phyloP scores from a whole-genome alignment of 2,113 vertebrate genomes.

The Clarias magur region DNA sequence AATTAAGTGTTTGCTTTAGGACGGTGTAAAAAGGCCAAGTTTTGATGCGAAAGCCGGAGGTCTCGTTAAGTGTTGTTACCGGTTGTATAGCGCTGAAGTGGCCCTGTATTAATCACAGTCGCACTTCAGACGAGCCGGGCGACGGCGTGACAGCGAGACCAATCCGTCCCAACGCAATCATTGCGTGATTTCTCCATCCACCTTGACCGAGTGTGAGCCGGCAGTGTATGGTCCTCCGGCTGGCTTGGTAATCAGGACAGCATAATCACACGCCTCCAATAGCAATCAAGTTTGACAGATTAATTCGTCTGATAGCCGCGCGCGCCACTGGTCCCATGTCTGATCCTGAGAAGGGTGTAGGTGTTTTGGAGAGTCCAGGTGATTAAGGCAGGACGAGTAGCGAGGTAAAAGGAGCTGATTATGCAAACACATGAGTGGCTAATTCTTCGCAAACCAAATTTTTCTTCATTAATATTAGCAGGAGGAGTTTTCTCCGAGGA shows the following conservation, averaged over 20 bases:
- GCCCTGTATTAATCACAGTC: slow-evolving; percentile 78
- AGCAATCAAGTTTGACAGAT: slow-evolving; percentile 77
- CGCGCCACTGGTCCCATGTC: slow-evolving; percentile 68
- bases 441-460: slow-evolving; percentile 69
- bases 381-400: slow-evolving; percentile 75
- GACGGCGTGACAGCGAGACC: slow-evolving; percentile 67
- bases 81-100: slow-evolving; percentile 68
- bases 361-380: slow-evolving; percentile 80
- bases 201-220: slow-evolving; percentile 69
- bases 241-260: slow-evolving; percentile 77
- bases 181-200: slow-evolving; percentile 75
- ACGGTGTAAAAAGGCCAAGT: slow-evolving; percentile 36
- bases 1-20: slow-evolving; percentile 59
- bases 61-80: slow-evolving; percentile 54
- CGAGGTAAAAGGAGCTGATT: slow-evolving; percentile 72
- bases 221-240: slow-evolving; percentile 71
- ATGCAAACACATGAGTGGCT: slow-evolving; percentile 78
- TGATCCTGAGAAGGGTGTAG: slow-evolving; percentile 79
- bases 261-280: slow-evolving; percentile 77
- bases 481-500: slow-evolving; percentile 43
- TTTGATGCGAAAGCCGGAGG: slow-evolving; percentile 55
- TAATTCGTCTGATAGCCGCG: slow-evolving; percentile 73
- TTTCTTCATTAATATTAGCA: slow-evolving; percentile 68
- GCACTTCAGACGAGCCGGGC: slow-evolving; percentile 75
- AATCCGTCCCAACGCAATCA: slow-evolving; percentile 78